Evolutionary conservation across 2,113 vertebrate genomes (phyloP).

Genomic region (Dinomys branickii): DNA sequence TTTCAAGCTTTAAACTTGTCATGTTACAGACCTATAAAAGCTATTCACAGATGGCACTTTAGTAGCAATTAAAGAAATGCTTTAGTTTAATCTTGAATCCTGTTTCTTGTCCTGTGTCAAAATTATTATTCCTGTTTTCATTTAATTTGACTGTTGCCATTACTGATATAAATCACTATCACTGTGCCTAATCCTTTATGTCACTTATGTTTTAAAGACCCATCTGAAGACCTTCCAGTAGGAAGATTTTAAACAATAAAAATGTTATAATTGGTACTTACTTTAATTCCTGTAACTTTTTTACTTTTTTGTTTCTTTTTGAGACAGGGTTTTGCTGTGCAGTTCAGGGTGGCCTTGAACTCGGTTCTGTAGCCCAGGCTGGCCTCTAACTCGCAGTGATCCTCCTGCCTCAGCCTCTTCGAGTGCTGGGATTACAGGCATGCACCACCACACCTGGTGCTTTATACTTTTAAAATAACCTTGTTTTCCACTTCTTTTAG

Average conservation of each 20-base stretch:
- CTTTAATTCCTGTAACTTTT: not conserved
- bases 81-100: slow-evolving; percentile 29
- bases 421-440: no score
- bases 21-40: not conserved
- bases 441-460: no score
- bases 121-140: not conserved
- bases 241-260: not conserved
- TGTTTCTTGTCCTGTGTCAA: not conserved
- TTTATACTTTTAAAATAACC: not conserved
- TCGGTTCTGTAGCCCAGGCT: not conserved
- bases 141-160: not conserved
- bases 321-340: not conserved
- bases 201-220: not conserved
- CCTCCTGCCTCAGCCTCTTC: not conserved
- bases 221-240: not conserved
- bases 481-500: not conserved
- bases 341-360: not conserved
- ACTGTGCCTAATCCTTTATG: slow-evolving; percentile 9
- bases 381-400: not conserved
- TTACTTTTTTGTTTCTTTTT: not conserved
- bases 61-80: not conserved
- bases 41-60: not conserved
- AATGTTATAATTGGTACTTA: not conserved
- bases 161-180: not conserved
- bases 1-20: slow-evolving; percentile 12